A percentile compares a stretch with the other conserved stretches of the same genome.
Evolutionary conservation across 2,888 invertebrate genomes (phyloP).

Genomic region (Drosophila neonasuta): DNA sequence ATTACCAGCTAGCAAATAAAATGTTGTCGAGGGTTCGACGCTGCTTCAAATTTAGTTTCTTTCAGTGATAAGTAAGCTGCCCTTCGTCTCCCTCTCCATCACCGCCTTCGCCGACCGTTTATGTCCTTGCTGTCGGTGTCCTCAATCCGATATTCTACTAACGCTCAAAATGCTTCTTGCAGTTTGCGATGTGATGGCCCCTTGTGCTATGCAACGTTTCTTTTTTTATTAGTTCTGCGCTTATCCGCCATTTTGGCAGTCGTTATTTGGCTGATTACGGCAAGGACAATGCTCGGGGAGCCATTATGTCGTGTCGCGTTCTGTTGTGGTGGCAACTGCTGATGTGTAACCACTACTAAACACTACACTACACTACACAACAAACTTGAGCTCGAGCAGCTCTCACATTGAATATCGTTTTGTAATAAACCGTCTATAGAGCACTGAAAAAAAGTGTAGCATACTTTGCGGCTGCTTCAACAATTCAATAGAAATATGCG

Average conservation of each 20-base stretch:
- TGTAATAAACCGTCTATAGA: not conserved
- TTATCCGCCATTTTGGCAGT: conserved; percentile 71
- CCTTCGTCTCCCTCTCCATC: not conserved
- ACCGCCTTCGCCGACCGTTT: no score
- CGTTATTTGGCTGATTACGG: conserved; percentile 74
- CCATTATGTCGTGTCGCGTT: conserved; percentile 8
- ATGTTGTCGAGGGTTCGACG: conserved; percentile 72
- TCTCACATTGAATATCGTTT: conserved; percentile 5
- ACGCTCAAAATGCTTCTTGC: conserved; percentile 34
- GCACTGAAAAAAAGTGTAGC: not conserved
- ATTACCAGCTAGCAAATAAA: conserved; percentile 74
- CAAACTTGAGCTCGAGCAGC: conserved; percentile 16
- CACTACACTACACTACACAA: conserved; percentile 24
- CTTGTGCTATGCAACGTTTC: conserved; percentile 62
- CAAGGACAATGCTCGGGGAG: conserved; percentile 58
- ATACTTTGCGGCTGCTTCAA: not conserved
- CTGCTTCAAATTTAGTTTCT: conserved; percentile 53
- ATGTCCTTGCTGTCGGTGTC: no score
- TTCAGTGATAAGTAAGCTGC: conserved; percentile 56
- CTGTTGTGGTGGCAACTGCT: conserved; percentile 15
- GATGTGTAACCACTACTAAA: conserved; percentile 4
- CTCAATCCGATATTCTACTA: not conserved
- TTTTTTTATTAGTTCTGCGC: conserved; percentile 73
- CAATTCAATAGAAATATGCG: not conserved
- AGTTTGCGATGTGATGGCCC: conserved; percentile 53